These are phyloP conservation scores for Thereva nobilitata DNA, from an alignment of 2,888 invertebrate species.

Conservation along the genomic window DNA sequence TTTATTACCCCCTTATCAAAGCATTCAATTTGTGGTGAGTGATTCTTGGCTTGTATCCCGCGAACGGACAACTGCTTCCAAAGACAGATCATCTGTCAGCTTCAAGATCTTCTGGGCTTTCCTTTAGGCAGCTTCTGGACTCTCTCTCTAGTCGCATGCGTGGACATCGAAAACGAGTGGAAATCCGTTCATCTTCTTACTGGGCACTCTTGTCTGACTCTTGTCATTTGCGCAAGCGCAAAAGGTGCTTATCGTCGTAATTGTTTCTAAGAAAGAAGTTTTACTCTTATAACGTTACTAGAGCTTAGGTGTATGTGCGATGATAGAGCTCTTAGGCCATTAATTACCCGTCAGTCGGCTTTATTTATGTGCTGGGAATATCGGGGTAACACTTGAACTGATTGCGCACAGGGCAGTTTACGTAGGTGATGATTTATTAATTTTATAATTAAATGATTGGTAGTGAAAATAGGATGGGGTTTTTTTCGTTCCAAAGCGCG, in stretches of 20 bases:
- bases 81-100: slow-evolving; percentile 26
- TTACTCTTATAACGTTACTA: background rate
- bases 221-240: slow-evolving; percentile 33
- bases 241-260: slow-evolving; percentile 32
- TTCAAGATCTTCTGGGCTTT: background rate
- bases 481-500: no score
- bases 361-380: slow-evolving; percentile 28
- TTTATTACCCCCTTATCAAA: slow-evolving; percentile 29
- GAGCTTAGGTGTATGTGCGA: background rate
- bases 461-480: background rate
- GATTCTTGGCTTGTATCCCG: slow-evolving; percentile 18
- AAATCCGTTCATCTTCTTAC: background rate
- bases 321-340: slow-evolving; percentile 6
- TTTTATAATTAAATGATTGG: slow-evolving; percentile 25
- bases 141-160: no score
- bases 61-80: slow-evolving; percentile 3
- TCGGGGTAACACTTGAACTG: slow-evolving; percentile 16
- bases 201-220: slow-evolving; percentile 8
- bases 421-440: slow-evolving; percentile 34
- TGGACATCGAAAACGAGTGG: no score
- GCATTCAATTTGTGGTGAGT: slow-evolving; percentile 34
- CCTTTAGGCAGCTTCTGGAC: no score
- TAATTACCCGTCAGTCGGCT: slow-evolving; percentile 23
- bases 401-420: background rate
- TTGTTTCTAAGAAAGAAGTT: slow-evolving; percentile 26